Base-by-base conservation (phyloP, 2,888 invertebrate species). In the Hypena proboscidalis region DNA sequence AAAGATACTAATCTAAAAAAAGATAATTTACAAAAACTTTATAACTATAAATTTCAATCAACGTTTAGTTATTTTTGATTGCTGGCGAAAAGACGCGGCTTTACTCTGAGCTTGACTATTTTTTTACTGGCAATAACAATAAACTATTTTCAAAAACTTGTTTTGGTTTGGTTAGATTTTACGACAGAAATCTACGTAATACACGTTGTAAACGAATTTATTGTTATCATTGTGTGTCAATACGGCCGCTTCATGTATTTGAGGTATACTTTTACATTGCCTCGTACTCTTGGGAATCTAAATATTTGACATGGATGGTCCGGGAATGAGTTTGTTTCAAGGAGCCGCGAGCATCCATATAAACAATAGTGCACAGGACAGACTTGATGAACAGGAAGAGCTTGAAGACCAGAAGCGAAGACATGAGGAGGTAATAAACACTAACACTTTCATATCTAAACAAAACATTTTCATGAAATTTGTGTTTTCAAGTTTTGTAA, bases 271-370 rank as follows among this genome's bases (percentile, higher is more conserved):
- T 39, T 19, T 31, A 2, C 9, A 10, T 9, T 11, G 29, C 29
- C 17, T 41, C 37, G 23, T 40, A 33, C 34, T 29, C 13, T 27
- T 20, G 7, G 33, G 20, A 14, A 15, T 10, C 8, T 38, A 41
- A 42, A 15, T 38, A 40, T 27, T 1, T 30, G 58, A 10, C 22
- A 93, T 93, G 93, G 92, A 93, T 63, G 92, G 89, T 13, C 94
- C 94, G 31, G 94, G 94, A 31, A 90, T 94, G 84, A 95, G 94
- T 83, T 88, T 95, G 62, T 95, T 95, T 71, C 94, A 94, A 85
- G 94, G 93, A 47, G 92, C 92, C 17, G 92, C 92, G 17, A 92
- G 92, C 64, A 92, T 95, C 55, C 93, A 94, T 58, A 85, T 95
- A 58, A 93, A 94, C 74, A 92, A 92, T 45, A 93, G 92, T 62